Percentiles rank a stretch among this genome's conserved stretches.
Evolutionary conservation across 2,888 invertebrate species (phyloP).

Genomic region (Acanthosoma haemorrhoidale): DNA sequence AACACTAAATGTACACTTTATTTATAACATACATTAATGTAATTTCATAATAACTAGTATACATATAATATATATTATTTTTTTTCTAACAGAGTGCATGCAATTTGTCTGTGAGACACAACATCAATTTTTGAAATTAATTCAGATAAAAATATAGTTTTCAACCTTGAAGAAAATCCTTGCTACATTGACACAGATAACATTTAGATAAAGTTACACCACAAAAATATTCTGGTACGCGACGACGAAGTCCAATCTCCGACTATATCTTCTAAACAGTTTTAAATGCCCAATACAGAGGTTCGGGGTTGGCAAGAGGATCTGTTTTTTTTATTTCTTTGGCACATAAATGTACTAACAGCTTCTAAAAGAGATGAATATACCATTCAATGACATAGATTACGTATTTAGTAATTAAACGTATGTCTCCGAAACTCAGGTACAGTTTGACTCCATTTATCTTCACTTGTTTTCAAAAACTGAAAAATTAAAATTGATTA

Average conservation of each 20-base stretch:
- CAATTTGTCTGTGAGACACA: conserved; percentile 24
- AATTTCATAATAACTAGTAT: conserved; percentile 1
- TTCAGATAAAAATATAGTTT: conserved; percentile 28
- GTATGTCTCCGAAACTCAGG: conserved; percentile 34
- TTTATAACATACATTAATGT: not conserved
- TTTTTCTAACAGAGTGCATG: conserved; percentile 24
- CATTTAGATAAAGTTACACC: not conserved
- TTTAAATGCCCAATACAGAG: conserved; percentile 14
- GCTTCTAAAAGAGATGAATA: not conserved
- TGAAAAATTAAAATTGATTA: conserved; percentile 18
- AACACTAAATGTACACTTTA: conserved; percentile 19
- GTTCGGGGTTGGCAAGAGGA: conserved; percentile 29
- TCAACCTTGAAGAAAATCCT: conserved; percentile 7
- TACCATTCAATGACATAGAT: not conserved
- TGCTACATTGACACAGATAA: conserved; percentile 10
- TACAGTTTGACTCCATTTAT: conserved; percentile 35
- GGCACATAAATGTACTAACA: conserved; percentile 18
- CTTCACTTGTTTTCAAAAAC: conserved; percentile 6
- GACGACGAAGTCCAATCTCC: conserved; percentile 13
- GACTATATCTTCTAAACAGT: not conserved
- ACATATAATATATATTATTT: not conserved
- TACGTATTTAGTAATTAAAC: not conserved
- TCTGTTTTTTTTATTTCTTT: conserved; percentile 3
- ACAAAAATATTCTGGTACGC: conserved; percentile 16
- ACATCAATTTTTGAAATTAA: conserved; percentile 22